A percentile compares a stretch with the other conserved stretches of the same genome.
phyloP scores from a whole-genome alignment of 1,140 invertebrate species.

The Caerostris extrusa region DNA sequence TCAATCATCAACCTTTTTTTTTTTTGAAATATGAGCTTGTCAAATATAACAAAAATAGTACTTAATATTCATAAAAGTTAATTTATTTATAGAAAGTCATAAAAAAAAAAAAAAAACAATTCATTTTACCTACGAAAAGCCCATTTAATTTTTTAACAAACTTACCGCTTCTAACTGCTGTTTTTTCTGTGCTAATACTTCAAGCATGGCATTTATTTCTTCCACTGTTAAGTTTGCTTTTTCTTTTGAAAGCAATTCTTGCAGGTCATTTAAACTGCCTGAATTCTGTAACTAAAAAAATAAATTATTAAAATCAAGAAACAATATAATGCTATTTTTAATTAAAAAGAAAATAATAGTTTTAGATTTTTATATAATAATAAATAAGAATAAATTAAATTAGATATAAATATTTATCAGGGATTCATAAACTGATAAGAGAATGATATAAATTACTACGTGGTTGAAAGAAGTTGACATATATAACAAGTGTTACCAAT shows the following conservation, averaged over 20 bases:
- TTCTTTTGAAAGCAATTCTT: constrained; percentile 80
- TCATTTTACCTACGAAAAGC: too few species aligned
- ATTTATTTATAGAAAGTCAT: too few species aligned
- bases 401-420: not conserved
- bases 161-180: constrained; percentile 87
- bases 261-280: constrained; percentile 79
- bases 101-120: too few species aligned
- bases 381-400: not conserved
- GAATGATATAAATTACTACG: too few species aligned
- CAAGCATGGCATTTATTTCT: constrained; percentile 91
- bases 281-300: constrained; percentile 74
- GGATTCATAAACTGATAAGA: not conserved
- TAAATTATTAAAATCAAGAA: not conserved
- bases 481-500: too few species aligned
- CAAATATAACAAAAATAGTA: too few species aligned
- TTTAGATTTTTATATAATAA: not conserved
- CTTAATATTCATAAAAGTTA: too few species aligned
- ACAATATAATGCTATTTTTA: not conserved
- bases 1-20: too few species aligned
- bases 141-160: not conserved
- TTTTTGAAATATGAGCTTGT: too few species aligned
- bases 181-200: constrained; percentile 90
- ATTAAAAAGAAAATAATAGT: not conserved
- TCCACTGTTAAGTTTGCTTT: constrained; percentile 85
- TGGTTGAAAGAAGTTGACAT: too few species aligned